These are phyloP conservation scores for Castor canadensis DNA, from an alignment of 2,113 vertebrate genomes.

Conservation along the genomic window DNA sequence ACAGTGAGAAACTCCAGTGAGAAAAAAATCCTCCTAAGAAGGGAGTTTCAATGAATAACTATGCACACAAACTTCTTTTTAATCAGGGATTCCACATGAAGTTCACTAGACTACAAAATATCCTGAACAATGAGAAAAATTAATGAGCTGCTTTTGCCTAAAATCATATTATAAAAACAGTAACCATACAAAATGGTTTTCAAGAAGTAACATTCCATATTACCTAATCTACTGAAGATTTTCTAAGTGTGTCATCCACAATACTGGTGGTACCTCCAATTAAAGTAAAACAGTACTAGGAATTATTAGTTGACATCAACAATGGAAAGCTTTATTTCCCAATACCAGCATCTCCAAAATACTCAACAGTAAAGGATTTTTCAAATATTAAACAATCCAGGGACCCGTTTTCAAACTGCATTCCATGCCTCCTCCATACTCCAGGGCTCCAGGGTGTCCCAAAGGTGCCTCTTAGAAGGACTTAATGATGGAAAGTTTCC, in stretches of 20 bases:
- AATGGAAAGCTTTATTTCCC: not conserved
- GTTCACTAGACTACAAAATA: not conserved
- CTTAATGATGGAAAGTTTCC: too few species aligned
- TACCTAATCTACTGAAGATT: not conserved
- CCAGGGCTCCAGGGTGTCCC: not conserved
- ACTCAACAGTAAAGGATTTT: not conserved
- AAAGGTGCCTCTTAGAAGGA: too few species aligned
- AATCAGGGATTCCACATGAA: not conserved
- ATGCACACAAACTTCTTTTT: not conserved
- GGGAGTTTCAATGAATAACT: not conserved
- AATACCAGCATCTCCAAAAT: not conserved
- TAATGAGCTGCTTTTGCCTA: not conserved
- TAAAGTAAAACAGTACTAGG: not conserved
- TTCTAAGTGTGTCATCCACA: not conserved
- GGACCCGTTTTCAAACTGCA: not conserved
- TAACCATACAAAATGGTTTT: not conserved
- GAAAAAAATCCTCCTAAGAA: not conserved
- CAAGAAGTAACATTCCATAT: not conserved
- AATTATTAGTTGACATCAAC: not conserved
- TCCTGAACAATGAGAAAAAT: not conserved
- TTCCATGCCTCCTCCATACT: too few species aligned
- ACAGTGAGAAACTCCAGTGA: not conserved
- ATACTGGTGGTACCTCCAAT: not conserved
- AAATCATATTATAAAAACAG: not conserved
- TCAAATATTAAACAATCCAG: not conserved